Conservation (phyloP, 2,113 vertebrate genomes). For the Argyrosomus japonicus region DNA sequence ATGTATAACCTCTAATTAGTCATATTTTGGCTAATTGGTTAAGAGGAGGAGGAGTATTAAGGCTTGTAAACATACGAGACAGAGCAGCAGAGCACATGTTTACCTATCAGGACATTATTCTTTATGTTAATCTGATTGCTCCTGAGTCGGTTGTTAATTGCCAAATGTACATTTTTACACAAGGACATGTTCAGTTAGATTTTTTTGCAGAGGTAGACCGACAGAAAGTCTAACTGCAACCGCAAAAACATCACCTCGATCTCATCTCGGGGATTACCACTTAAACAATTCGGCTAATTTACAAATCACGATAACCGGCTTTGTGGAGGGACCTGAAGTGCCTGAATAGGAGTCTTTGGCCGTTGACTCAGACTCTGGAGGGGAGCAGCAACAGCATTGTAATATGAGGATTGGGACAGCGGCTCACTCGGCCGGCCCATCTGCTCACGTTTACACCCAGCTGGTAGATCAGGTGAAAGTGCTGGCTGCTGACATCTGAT, state of each 20-base stretch:
- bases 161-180: constrained; percentile 39
- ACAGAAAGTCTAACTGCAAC: background rate
- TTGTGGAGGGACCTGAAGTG: constrained; percentile 45
- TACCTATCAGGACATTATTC: constrained; percentile 74
- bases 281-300: constrained; percentile 63
- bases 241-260: background rate
- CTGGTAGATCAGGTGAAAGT: constrained; percentile 84
- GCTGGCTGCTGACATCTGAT: constrained; percentile 78
- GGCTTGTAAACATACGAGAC: constrained; percentile 74
- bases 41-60: constrained; percentile 78
- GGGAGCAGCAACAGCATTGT: constrained; percentile 74
- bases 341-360: constrained; percentile 53
- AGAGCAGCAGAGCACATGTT: constrained; percentile 66
- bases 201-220: background rate
- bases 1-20: constrained; percentile 81
- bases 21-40: constrained; percentile 81
- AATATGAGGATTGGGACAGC: constrained; percentile 80
- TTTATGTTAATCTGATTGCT: constrained; percentile 68
- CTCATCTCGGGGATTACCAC: constrained; percentile 50
- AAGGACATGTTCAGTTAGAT: background rate
- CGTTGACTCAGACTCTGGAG: constrained; percentile 44
- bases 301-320: constrained; percentile 67
- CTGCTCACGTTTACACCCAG: constrained; percentile 84
- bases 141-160: constrained; percentile 35
- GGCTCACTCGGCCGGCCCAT: constrained; percentile 79